Base-by-base conservation (phyloP, 2,888 invertebrate genomes). In the Orchesellides sinensis region DNA sequence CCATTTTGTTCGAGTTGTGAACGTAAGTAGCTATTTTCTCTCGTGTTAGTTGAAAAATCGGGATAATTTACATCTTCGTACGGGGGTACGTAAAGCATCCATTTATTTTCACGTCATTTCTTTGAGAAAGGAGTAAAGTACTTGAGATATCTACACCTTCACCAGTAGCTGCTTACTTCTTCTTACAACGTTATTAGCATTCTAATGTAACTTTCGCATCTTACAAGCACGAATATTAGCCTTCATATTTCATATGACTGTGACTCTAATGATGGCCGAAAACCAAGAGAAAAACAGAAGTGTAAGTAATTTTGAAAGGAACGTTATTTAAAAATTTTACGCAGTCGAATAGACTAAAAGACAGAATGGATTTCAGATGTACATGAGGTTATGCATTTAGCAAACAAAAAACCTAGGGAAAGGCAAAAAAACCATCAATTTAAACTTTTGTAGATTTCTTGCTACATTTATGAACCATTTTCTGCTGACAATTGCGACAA, bases 21-120 rank as follows among this genome's bases (percentile, higher is more conserved):
- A 21, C 52, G 35, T 5, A 21, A 52, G 23, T n/a, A n/a, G n/a
- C n/a, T n/a, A n/a, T n/a, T n/a, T n/a, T n/a, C n/a, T n/a, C n/a
- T n/a, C n/a, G n/a, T n/a, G n/a, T n/a, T n/a, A n/a, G 5, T 69
- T 81, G 69, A 81, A 74, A 74, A 74, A 73, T 81, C 59, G 61
- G 17, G 74, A 73, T 74, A 81, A 73, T 81, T 73, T 81, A 69
- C 81, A 74, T 73, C 54, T 56, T 81, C 81, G 32, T 59, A 80
- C 61, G 69, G 49, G 54, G 52, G 74, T 40, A 68, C 61, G 72
- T 81, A 81, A 81, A 68, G 69, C 52, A 19, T 49, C 56, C 80
- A 80, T 80, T 47, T 32, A 80, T 80, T 79, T 70, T 72, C 73
- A 49, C 47, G 81, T 74, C 81, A 81, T 81, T 74, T 74, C 52